Evolutionary conservation across 2,113 vertebrate species (phyloP).

Genomic region (Gopherus evgoodei): DNA sequence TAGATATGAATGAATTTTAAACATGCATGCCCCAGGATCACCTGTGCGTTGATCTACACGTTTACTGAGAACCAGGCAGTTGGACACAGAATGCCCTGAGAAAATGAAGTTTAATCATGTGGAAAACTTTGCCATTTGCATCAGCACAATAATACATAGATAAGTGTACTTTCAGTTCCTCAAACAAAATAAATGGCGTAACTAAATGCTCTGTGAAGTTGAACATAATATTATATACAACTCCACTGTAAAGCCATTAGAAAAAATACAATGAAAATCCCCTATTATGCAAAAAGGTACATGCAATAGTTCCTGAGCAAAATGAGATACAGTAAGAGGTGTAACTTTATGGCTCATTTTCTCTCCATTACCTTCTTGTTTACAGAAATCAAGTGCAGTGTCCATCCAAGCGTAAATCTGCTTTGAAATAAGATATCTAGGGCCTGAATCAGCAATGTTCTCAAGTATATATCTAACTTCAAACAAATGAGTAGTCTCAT

Average conservation of each 20-base stretch:
- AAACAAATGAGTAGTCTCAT: constrained; percentile 19
- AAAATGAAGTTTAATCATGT: constrained; percentile 78
- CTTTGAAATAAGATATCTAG: constrained; percentile 48
- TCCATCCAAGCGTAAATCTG: constrained; percentile 48
- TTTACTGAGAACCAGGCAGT: constrained; percentile 66
- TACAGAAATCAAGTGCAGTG: constrained; percentile 59
- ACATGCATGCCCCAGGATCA: constrained; percentile 37
- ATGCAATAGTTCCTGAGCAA: constrained; percentile 72
- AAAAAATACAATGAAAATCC: constrained; percentile 75
- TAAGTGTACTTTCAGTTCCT: constrained; percentile 83
- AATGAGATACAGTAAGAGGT: constrained; percentile 57
- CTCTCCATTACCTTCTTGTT: constrained; percentile 57
- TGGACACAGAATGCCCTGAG: constrained; percentile 74
- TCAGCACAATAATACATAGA: constrained; percentile 80
- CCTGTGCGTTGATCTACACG: constrained; percentile 55
- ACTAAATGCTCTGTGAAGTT: constrained; percentile 76
- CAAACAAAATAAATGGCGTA: constrained; percentile 75
- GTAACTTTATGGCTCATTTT: constrained; percentile 20
- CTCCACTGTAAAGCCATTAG: constrained; percentile 62
- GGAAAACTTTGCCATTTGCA: constrained; percentile 84
- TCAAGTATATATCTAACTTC: background rate
- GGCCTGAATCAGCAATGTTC: background rate
- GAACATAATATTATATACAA: constrained; percentile 74
- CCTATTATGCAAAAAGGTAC: constrained; percentile 71
- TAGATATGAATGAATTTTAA: constrained; percentile 49